These are phyloP conservation scores for Bolinopsis microptera DNA, from an alignment of 37 sponge, comb jelly and placozoan species.

Conservation along the genomic window DNA sequence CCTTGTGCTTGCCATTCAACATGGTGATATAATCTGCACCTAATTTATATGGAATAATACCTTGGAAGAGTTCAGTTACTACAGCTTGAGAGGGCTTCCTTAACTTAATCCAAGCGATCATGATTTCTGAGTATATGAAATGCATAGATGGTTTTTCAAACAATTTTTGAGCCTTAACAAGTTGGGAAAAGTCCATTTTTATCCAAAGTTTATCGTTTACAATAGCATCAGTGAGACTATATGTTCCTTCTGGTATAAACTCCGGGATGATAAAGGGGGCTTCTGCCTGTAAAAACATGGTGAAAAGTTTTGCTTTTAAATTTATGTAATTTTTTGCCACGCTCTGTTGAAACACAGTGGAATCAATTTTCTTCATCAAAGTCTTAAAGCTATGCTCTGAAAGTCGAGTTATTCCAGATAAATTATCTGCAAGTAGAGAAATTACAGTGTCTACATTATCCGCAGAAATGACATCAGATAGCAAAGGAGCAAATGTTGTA, in stretches of 20 bases:
- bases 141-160: not conserved
- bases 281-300: not conserved
- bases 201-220: not conserved
- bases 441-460: not conserved
- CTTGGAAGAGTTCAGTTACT: not conserved
- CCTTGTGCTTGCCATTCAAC: not conserved
- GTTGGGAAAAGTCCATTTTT: not conserved
- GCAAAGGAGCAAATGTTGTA: not conserved
- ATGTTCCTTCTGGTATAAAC: not conserved
- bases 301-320: not conserved
- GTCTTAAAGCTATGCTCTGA: not conserved
- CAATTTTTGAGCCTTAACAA: not conserved
- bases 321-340: not conserved
- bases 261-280: not conserved
- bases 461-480: not conserved
- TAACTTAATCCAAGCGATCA: not conserved
- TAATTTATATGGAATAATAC: not conserved
- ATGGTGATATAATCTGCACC: not conserved
- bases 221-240: not conserved
- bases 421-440: not conserved
- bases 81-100: not conserved
- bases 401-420: not conserved
- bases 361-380: not conserved
- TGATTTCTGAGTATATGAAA: constrained; percentile 3
- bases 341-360: not conserved